A percentile compares a stretch with the other conserved stretches of the same genome.
phyloP scores from a whole-genome alignment of 2,113 vertebrate species.

The Chascanopsetta lugubris region DNA sequence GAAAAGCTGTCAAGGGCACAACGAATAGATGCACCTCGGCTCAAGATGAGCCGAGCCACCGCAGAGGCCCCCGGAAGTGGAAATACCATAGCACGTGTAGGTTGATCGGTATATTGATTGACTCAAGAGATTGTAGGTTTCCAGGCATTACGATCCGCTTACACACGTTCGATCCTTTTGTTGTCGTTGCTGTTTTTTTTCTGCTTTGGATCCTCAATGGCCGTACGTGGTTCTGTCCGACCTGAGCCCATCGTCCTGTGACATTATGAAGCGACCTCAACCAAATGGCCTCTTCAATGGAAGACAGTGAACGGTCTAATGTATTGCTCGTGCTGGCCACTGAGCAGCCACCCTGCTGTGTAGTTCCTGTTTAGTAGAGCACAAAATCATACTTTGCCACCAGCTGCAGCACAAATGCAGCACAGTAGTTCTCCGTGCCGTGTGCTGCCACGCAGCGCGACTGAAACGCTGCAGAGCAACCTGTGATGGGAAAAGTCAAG shows the following conservation, averaged over 20 bases:
- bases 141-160: neutral
- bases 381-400: slow-evolving; percentile 82
- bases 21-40: neutral
- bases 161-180: neutral
- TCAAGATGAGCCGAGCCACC: slow-evolving; percentile 25
- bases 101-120: neutral
- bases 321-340: slow-evolving; percentile 64
- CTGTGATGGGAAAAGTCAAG: slow-evolving; percentile 15
- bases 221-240: slow-evolving; percentile 26
- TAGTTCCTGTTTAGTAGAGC: slow-evolving; percentile 83
- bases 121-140: neutral
- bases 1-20: slow-evolving; percentile 27
- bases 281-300: slow-evolving; percentile 56
- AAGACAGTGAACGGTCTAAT: slow-evolving; percentile 44
- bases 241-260: slow-evolving; percentile 29
- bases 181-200: slow-evolving; percentile 1
- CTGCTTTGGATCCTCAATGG: neutral
- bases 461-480: slow-evolving; percentile 29
- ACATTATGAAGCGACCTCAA: slow-evolving; percentile 38
- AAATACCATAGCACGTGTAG: slow-evolving; percentile 11
- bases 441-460: slow-evolving; percentile 40
- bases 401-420: slow-evolving; percentile 77
- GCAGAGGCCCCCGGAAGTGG: neutral
- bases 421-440: slow-evolving; percentile 34
- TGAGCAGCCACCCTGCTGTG: slow-evolving; percentile 72